Percentiles rank a stretch among this genome's conserved stretches.
Evolutionary conservation across 1,140 invertebrate genomes (phyloP).

Genomic region (Popillia japonica): DNA sequence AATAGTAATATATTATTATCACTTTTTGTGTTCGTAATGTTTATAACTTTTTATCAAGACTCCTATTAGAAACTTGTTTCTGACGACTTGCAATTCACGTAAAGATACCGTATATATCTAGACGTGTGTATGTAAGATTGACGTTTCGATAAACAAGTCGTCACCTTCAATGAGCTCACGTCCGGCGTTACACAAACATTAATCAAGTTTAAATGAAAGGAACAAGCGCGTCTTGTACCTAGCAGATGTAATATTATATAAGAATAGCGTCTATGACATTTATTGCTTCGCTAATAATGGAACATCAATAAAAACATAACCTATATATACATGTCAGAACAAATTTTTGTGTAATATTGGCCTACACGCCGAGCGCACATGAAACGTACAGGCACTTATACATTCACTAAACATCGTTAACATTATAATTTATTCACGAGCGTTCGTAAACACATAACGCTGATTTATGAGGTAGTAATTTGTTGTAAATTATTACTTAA

Average conservation of each 20-base stretch:
- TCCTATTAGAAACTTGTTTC: neutral
- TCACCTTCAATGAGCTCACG: constrained; percentile 5
- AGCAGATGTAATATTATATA: neutral
- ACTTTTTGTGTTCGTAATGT: too few species aligned
- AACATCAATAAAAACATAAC: constrained; percentile 11
- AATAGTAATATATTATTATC: too few species aligned
- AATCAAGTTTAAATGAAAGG: neutral
- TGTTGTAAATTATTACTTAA: constrained; percentile 16
- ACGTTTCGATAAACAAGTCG: constrained; percentile 14
- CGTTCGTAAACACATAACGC: constrained; percentile 17
- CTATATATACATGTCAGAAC: constrained; percentile 18
- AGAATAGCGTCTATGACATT: constrained; percentile 5
- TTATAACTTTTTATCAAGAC: too few species aligned
- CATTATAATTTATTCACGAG: constrained; percentile 12
- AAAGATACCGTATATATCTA: neutral
- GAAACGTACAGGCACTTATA: neutral
- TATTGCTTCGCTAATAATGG: constrained; percentile 18
- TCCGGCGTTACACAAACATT: constrained; percentile 6
- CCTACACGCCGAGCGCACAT: neutral
- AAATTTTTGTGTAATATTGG: constrained; percentile 12
- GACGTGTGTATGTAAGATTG: neutral
- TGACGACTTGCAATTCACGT: neutral
- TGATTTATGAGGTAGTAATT: neutral
- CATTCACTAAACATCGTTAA: constrained; percentile 15
- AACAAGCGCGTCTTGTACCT: neutral